Conservation (phyloP, 2,888 invertebrate species). For the Automeris io region DNA sequence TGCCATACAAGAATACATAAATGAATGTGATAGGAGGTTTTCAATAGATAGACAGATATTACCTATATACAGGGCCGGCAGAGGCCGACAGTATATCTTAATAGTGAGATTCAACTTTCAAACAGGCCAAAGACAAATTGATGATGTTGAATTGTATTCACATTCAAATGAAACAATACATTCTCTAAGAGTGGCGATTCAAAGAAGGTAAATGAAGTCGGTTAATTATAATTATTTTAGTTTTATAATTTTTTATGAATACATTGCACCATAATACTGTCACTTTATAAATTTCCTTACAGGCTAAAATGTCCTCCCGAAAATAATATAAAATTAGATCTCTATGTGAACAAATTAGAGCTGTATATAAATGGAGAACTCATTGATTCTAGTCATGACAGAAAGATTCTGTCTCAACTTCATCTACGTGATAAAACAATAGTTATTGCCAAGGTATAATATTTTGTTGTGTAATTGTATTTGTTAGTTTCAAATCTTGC, state of each 20-base stretch:
- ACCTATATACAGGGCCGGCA: constrained; percentile 92
- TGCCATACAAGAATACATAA: constrained; percentile 95
- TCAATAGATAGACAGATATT: constrained; percentile 92
- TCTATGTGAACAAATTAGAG: constrained; percentile 94
- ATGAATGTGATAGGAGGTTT: constrained; percentile 94
- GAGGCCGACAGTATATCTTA: constrained; percentile 92
- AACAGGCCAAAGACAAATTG: constrained; percentile 90
- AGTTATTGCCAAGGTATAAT: constrained; percentile 66
- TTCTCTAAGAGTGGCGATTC: constrained; percentile 86
- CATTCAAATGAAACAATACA: constrained; percentile 96
- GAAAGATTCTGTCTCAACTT: constrained; percentile 90
- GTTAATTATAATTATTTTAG: not conserved
- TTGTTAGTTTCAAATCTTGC: not conserved
- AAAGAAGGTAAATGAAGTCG: constrained; percentile 70
- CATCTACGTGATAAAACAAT: constrained; percentile 93
- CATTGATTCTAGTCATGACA: constrained; percentile 90
- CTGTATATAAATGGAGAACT: constrained; percentile 93
- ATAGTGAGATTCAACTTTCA: constrained; percentile 88
- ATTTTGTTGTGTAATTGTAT: not conserved
- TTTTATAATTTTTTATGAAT: not conserved
- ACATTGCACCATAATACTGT: not conserved
- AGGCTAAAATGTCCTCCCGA: constrained; percentile 67
- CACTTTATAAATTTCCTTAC: constrained; percentile 27
- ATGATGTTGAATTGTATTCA: constrained; percentile 94
- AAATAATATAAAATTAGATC: constrained; percentile 89